These are phyloP conservation scores for Zaprionus camerounensis DNA, from an alignment of 1,140 invertebrate species.

Conservation along the genomic window DNA sequence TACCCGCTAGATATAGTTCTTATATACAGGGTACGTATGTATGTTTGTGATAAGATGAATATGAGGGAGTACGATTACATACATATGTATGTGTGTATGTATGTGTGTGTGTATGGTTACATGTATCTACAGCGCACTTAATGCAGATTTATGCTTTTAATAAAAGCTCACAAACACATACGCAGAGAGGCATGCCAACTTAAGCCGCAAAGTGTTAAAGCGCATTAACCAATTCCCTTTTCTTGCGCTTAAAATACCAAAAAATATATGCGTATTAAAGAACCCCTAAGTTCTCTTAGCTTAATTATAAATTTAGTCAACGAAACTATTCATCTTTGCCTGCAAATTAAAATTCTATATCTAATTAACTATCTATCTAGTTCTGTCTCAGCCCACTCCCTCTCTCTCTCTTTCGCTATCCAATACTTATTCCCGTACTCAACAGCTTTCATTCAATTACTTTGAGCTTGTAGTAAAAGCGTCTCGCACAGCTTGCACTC, in stretches of 20 bases:
- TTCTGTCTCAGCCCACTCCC: too few species aligned
- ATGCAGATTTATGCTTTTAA: slow-evolving; percentile 81
- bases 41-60: slow-evolving; percentile 21
- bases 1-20: neutral
- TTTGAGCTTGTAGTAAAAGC: neutral
- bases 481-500: neutral
- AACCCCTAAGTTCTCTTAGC: neutral
- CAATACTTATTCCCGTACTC: neutral
- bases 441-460: neutral
- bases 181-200: slow-evolving; percentile 3
- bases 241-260: neutral
- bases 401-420: too few species aligned
- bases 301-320: neutral
- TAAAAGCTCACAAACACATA: slow-evolving; percentile 48
- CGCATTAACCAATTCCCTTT: slow-evolving; percentile 47
- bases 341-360: neutral
- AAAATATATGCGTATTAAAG: neutral
- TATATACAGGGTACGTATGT: slow-evolving; percentile 10
- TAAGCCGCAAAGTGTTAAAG: slow-evolving; percentile 59
- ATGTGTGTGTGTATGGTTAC: slow-evolving; percentile 7
- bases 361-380: neutral
- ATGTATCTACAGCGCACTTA: slow-evolving; percentile 50
- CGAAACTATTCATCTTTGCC: too few species aligned
- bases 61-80: slow-evolving; percentile 15
- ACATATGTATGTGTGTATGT: slow-evolving; percentile 3